These are phyloP conservation scores for Esperia sulphurella DNA, from an alignment of 2,888 invertebrate species.

Conservation along the genomic window DNA sequence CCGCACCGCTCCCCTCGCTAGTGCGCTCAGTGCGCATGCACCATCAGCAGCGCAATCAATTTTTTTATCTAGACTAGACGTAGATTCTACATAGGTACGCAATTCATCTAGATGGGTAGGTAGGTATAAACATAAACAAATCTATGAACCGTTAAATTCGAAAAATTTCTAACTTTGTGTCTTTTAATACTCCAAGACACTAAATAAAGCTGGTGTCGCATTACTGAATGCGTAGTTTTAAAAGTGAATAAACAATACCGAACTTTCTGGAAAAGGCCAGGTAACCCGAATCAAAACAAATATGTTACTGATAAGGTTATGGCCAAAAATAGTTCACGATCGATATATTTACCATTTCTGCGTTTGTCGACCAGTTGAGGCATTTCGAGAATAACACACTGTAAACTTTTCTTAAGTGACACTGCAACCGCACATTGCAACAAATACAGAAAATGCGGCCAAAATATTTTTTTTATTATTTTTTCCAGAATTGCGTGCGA, in stretches of 20 bases:
- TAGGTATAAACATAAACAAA: no score
- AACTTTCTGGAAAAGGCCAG: not conserved
- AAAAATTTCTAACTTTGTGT: no score
- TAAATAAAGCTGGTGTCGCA: no score
- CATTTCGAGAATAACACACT: conserved; percentile 47
- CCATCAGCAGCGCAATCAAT: conserved; percentile 49
- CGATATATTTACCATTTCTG: conserved; percentile 73
- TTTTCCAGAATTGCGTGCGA: conserved; percentile 37
- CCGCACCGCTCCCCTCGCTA: conserved; percentile 25
- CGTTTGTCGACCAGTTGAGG: conserved; percentile 58
- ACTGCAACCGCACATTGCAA: conserved; percentile 54
- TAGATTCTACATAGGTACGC: no score
- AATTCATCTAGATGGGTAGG: no score
- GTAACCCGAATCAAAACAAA: not conserved
- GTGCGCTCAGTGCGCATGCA: conserved; percentile 70
- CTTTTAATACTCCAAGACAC: no score
- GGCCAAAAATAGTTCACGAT: conserved; percentile 56
- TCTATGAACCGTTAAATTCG: no score
- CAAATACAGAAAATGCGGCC: conserved; percentile 22
- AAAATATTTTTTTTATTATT: conserved; percentile 17
- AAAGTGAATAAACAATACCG: not conserved
- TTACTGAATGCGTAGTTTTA: not conserved
- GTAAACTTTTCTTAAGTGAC: conserved; percentile 41
- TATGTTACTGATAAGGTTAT: conserved; percentile 30
- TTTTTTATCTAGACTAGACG: conserved; percentile 17